A percentile compares a stretch with the other conserved stretches of the same genome.
These are phyloP conservation scores for Alaudala cheleensis DNA, from an alignment of 2,113 vertebrate genomes.

Conservation along the genomic window DNA sequence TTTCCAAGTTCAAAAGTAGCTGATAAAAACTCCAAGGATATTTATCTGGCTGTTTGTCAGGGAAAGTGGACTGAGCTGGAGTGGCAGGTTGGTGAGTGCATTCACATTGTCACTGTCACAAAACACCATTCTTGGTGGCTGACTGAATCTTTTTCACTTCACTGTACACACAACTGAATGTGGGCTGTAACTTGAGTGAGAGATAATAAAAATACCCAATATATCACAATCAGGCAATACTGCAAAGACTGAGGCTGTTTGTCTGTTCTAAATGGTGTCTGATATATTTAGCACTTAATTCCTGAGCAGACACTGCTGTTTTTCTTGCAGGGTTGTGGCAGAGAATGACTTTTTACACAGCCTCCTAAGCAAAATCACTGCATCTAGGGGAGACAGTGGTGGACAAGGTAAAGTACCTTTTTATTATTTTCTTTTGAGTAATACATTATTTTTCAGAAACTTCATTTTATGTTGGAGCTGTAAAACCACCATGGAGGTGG, in stretches of 20 bases:
- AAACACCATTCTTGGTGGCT: background rate
- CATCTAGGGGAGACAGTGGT: constrained; percentile 91
- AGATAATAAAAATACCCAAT: background rate
- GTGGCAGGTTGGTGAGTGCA: background rate
- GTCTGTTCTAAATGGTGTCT: background rate
- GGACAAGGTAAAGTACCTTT: constrained; percentile 86
- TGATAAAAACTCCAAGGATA: background rate
- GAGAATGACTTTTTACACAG: constrained; percentile 94
- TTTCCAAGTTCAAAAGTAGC: background rate
- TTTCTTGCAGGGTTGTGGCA: constrained; percentile 79
- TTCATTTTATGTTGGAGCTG: background rate
- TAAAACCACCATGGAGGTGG: background rate
- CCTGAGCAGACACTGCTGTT: background rate
- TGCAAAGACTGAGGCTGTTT: background rate
- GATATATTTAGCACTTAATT: background rate
- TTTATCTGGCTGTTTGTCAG: background rate
- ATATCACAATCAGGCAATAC: background rate
- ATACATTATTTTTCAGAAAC: background rate
- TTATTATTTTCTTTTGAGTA: background rate
- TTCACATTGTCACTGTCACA: background rate
- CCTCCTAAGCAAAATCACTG: constrained; percentile 89
- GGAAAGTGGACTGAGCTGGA: background rate
- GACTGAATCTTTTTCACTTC: background rate
- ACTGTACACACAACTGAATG: background rate
- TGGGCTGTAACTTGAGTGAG: background rate